Evolutionary conservation across 1,140 invertebrate species (phyloP).

Genomic region (Trypoxylus dichotomus): DNA sequence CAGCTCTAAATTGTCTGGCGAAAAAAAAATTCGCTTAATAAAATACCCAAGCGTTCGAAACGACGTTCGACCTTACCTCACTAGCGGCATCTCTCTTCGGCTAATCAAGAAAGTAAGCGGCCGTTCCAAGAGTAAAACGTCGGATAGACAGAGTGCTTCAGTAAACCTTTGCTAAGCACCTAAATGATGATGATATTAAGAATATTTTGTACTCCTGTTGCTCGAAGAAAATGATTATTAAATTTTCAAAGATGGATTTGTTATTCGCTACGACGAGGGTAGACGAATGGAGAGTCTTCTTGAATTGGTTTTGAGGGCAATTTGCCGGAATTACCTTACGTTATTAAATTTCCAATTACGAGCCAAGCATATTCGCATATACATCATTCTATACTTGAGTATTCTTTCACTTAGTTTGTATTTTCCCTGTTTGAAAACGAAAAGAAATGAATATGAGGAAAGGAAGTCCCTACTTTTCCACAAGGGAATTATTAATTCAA

Average conservation of each 20-base stretch:
- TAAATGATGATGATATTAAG: conserved; percentile 5
- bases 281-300: neutral
- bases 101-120: neutral
- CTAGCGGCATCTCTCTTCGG: neutral
- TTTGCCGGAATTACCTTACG: neutral
- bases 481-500: neutral
- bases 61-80: neutral
- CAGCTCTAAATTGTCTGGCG: neutral
- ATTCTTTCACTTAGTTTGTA: neutral
- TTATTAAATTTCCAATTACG: neutral
- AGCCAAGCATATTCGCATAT: neutral
- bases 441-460: neutral
- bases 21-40: conserved; percentile 8
- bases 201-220: neutral
- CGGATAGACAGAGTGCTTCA: neutral
- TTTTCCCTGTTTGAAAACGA: neutral
- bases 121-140: neutral
- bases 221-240: neutral
- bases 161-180: neutral
- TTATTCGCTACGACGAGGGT: neutral
- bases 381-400: neutral
- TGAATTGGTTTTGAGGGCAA: neutral
- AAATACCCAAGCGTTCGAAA: neutral
- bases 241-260: neutral
- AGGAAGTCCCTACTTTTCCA: no score